Evolutionary conservation across 2,113 vertebrate species (phyloP), one percentile per base, ranked within the genome.

Genomic region (Syrmaticus mikado): DNA sequence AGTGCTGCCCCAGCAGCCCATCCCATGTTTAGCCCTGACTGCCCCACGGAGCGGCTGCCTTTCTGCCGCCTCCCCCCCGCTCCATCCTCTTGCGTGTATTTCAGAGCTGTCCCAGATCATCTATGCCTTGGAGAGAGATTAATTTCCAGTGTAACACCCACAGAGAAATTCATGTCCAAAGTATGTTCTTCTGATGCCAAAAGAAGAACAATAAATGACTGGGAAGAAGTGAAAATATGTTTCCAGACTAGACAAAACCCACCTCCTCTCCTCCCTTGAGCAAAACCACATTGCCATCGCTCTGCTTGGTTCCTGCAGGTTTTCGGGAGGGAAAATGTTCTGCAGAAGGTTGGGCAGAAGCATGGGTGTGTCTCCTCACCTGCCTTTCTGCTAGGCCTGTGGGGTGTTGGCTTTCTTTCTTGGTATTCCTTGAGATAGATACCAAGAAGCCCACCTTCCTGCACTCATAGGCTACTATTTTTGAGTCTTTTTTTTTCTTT

Each of bases 91-190:
- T 6, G 4, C 52, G 57, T 0, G 10, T 70, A 79, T 96, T 95
- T 92, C 86, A 75, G 82, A 94, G 92, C 83, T 87, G 81, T 89
- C 94, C 95, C 77, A 72, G 91, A 72, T 89, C 0, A 0, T 68
- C n/a, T 92, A 76, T 75, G 92, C 95, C 95, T 93, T 70, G 70
- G 89, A 95, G 96, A 92, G 77, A 93, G 94, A 96, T 96, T 94
- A 82, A 93, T 94, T 96, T 94, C 80, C 88, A 93, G 28, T 36
- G 48, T 78, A 95, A 95, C 96, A 95, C 94, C 96, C 94, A 95
- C 95, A 77, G 89, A 96, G 86, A 95, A 92, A 93, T 90, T 96
- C 95, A 94, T 1, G 11, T 94, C 88, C 78, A 96, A 96, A 96
- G 75, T 92, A 96, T 93, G 95, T 82, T 82, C 77, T 89, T 90